These are phyloP conservation scores for Cyrtodaria siliqua DNA, from an alignment of 2,888 invertebrate species.

Conservation along the genomic window DNA sequence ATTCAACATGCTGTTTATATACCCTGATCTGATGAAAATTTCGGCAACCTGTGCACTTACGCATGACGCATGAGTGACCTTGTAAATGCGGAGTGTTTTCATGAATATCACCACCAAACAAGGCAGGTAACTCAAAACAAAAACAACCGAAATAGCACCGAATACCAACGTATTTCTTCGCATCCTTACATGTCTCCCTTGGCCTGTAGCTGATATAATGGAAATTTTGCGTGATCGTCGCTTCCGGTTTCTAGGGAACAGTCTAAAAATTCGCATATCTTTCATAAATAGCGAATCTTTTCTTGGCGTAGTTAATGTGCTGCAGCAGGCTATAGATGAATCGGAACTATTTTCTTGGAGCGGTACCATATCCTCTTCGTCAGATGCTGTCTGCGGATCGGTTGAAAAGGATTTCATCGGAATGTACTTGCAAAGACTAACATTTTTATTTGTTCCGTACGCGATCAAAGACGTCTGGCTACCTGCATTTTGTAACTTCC, in stretches of 20 bases:
- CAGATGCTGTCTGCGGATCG: not conserved
- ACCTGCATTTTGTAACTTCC: not conserved
- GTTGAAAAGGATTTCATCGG: not conserved
- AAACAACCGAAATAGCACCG: slow-evolving; percentile 32
- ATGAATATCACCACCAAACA: slow-evolving; percentile 26
- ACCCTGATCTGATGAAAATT: slow-evolving; percentile 31
- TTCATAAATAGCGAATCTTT: not conserved
- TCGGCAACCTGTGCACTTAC: slow-evolving; percentile 27
- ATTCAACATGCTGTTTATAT: slow-evolving; percentile 31
- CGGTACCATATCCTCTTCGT: not conserved
- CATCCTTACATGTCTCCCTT: slow-evolving; percentile 26
- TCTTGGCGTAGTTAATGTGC: not conserved
- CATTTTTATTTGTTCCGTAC: slow-evolving; percentile 1
- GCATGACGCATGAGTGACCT: slow-evolving; percentile 2
- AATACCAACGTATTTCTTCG: slow-evolving; percentile 38
- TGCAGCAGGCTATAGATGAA: not conserved
- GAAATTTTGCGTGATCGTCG: too few species aligned
- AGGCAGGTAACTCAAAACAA: slow-evolving; percentile 43
- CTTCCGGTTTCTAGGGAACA: not conserved
- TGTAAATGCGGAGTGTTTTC: slow-evolving; percentile 22
- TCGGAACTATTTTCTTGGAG: not conserved
- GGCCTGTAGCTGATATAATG: not conserved
- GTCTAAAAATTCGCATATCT: not conserved
- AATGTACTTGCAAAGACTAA: not conserved
- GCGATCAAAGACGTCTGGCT: not conserved